Conservation (phyloP, 2,888 invertebrate genomes). For the Philopedon plagiatum region DNA sequence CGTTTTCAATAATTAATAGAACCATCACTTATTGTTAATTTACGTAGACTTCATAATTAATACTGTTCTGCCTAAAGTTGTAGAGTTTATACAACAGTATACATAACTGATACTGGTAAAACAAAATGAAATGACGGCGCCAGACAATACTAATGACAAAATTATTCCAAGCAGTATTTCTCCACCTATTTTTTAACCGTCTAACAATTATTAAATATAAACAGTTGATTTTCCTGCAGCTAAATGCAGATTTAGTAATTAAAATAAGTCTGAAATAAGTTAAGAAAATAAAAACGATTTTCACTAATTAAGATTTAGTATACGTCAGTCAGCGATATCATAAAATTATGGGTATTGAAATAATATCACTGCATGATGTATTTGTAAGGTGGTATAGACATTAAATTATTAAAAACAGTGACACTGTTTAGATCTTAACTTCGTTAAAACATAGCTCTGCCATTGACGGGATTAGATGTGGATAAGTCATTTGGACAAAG, state of each 20-base stretch:
- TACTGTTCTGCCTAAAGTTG: too few relatives aligned
- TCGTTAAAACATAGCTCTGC: not conserved
- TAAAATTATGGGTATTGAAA: not conserved
- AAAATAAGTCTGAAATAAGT: not conserved
- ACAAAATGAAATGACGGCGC: not conserved
- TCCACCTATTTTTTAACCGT: not conserved
- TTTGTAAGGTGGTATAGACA: not conserved
- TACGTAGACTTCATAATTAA: too few relatives aligned
- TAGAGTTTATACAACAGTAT: not conserved
- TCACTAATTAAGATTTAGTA: not conserved
- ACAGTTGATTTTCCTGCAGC: not conserved
- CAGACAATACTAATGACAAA: not conserved
- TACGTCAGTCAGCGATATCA: not conserved
- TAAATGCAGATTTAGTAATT: constrained; percentile 1
- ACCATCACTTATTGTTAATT: too few relatives aligned
- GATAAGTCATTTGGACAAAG: too few relatives aligned
- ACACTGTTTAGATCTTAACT: not conserved
- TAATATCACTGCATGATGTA: not conserved
- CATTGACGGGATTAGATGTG: not conserved
- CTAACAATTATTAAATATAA: not conserved
- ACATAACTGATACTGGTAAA: not conserved
- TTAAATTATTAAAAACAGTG: not conserved
- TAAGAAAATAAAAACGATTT: not conserved
- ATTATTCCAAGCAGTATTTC: not conserved
- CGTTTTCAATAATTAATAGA: too few relatives aligned